These are phyloP conservation scores for Patagioenas fasciata DNA, from an alignment of 2,113 vertebrate genomes.

Conservation along the genomic window DNA sequence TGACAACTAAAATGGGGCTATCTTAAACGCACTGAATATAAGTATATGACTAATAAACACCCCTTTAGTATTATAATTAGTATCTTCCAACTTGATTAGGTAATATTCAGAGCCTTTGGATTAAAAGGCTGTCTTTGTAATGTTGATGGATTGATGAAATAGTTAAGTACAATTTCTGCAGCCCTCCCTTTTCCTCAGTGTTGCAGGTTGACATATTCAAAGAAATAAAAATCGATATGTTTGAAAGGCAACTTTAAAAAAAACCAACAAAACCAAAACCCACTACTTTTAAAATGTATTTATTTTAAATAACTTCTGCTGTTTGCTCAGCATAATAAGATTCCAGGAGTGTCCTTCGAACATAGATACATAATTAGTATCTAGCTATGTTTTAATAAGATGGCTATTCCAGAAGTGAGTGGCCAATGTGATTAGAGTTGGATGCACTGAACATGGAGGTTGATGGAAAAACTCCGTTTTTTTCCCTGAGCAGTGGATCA, in stretches of 20 bases:
- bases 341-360: not conserved
- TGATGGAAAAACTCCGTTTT: not conserved
- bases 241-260: constrained; percentile 41
- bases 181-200: constrained; percentile 68
- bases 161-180: constrained; percentile 50
- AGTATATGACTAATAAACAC: not conserved
- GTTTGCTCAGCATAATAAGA: not conserved
- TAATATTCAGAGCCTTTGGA: not conserved
- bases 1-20: not conserved
- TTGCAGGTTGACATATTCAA: constrained; percentile 70
- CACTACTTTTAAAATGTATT: not conserved
- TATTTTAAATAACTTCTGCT: not conserved
- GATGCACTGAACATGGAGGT: not conserved
- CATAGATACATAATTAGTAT: not conserved
- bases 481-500: not conserved
- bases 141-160: not conserved
- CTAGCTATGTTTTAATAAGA: not conserved
- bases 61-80: not conserved
- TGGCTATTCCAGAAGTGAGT: constrained; percentile 38
- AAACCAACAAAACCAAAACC: not conserved
- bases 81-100: not conserved
- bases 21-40: not conserved
- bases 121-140: not conserved
- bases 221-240: constrained; percentile 42
- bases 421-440: not conserved